phyloP scores from a whole-genome alignment of 2,888 invertebrate genomes.

The Lasius platythorax region DNA sequence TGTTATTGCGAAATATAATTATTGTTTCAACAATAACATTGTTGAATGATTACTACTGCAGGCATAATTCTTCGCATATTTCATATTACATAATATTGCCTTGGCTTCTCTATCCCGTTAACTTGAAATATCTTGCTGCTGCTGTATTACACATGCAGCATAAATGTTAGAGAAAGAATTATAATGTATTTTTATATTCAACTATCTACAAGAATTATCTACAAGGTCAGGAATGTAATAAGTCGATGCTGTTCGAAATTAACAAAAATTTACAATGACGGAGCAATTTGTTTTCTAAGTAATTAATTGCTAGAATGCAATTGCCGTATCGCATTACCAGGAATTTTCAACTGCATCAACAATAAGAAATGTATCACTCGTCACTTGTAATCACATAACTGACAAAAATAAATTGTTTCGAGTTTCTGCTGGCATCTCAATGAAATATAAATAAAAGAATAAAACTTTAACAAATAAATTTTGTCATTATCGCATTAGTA shows the following conservation, averaged over 20 bases:
- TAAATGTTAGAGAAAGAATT: background rate
- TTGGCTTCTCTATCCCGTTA: background rate
- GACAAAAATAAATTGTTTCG: background rate
- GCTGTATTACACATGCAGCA: background rate
- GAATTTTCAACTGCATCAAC: background rate
- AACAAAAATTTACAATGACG: background rate
- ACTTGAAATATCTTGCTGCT: background rate
- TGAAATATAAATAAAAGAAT: background rate
- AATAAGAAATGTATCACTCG: background rate
- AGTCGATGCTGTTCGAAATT: background rate
- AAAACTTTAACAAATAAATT: background rate
- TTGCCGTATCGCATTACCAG: background rate
- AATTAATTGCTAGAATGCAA: background rate
- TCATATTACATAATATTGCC: slow-evolving; percentile 2
- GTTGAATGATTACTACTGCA: background rate
- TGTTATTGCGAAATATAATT: background rate
- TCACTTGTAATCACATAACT: background rate
- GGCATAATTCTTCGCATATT: background rate
- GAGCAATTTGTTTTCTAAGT: background rate
- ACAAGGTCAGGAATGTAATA: background rate
- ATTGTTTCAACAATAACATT: background rate
- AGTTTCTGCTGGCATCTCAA: background rate
- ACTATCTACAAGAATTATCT: background rate
- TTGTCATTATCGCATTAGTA: background rate
- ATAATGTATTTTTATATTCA: background rate